Percentiles rank a stretch among this genome's conserved stretches.
Conservation (phyloP, 2,888 invertebrate species). For the Myopa tessellatipennis region DNA sequence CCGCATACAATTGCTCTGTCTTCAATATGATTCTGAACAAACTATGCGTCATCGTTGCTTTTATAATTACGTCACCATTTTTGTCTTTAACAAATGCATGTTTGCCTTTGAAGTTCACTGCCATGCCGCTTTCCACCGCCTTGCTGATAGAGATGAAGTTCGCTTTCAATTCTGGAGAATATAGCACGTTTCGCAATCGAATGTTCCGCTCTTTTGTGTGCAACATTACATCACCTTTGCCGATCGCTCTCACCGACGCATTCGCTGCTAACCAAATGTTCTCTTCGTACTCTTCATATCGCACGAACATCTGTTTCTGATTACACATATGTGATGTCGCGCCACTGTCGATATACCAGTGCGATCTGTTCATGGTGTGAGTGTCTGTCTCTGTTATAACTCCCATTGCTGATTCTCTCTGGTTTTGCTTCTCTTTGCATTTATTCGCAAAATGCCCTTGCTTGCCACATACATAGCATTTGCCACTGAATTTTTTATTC, state of each 20-base stretch:
- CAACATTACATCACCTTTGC: constrained; percentile 25
- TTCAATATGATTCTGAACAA: constrained; percentile 23
- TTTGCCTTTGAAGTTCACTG: constrained; percentile 32
- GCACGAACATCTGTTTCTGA: constrained; percentile 37
- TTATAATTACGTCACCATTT: constrained; percentile 23
- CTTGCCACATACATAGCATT: constrained; percentile 38
- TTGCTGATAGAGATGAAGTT: constrained; percentile 48
- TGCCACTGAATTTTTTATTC: constrained; percentile 21
- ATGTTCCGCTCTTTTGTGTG: constrained; percentile 17
- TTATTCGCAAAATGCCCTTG: constrained; percentile 30
- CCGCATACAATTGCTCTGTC: constrained; percentile 34
- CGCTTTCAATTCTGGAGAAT: constrained; percentile 42
- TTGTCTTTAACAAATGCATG: constrained; percentile 33
- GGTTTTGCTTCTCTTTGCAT: constrained; percentile 27
- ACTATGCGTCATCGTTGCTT: constrained; percentile 32
- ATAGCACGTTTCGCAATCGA: constrained; percentile 43
- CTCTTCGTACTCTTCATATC: constrained; percentile 35
- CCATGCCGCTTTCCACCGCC: constrained; percentile 39
- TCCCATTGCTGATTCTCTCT: constrained; percentile 38
- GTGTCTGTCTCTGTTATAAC: constrained; percentile 37
- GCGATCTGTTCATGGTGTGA: constrained; percentile 14
- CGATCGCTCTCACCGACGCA: constrained; percentile 22
- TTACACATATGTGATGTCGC: constrained; percentile 44
- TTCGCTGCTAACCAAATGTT: constrained; percentile 39
- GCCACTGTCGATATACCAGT: constrained; percentile 44